A percentile compares a stretch with the other conserved stretches of the same genome.
phyloP scores from a whole-genome alignment of 2,888 invertebrate genomes.

The Metalampra italica region DNA sequence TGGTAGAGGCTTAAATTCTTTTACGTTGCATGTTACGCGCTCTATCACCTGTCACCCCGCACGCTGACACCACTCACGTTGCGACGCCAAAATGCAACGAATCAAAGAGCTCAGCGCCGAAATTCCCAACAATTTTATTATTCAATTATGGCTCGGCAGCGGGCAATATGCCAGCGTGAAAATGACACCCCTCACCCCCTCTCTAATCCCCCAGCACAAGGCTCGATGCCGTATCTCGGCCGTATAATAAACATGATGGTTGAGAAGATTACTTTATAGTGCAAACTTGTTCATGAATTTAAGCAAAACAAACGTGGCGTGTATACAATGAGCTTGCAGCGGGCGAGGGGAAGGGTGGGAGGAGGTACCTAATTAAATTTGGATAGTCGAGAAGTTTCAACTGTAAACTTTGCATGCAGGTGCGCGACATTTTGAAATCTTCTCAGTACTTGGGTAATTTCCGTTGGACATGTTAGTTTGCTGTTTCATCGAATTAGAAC shows the following conservation, averaged over 20 bases:
- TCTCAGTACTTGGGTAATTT: constrained; percentile 30
- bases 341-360: constrained; percentile 18
- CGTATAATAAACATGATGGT: constrained; percentile 53
- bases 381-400: constrained; percentile 36
- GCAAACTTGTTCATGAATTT: constrained; percentile 52
- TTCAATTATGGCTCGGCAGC: constrained; percentile 57
- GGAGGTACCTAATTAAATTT: constrained; percentile 54
- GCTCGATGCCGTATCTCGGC: constrained; percentile 37
- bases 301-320: constrained; percentile 42
- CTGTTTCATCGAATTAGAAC: constrained; percentile 25
- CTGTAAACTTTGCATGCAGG: constrained; percentile 39
- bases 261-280: constrained; percentile 46
- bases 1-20: neutral
- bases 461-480: constrained; percentile 32
- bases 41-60: neutral
- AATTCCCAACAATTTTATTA: constrained; percentile 61
- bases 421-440: constrained; percentile 30
- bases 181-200: constrained; percentile 44
- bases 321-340: constrained; percentile 13
- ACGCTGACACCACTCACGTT: neutral
- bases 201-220: constrained; percentile 36
- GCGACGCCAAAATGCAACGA: constrained; percentile 26
- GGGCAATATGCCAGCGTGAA: constrained; percentile 58
- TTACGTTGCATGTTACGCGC: neutral
- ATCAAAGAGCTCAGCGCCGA: constrained; percentile 43